Conservation (phyloP, 2,888 invertebrate species). For the Crematogaster levior region DNA sequence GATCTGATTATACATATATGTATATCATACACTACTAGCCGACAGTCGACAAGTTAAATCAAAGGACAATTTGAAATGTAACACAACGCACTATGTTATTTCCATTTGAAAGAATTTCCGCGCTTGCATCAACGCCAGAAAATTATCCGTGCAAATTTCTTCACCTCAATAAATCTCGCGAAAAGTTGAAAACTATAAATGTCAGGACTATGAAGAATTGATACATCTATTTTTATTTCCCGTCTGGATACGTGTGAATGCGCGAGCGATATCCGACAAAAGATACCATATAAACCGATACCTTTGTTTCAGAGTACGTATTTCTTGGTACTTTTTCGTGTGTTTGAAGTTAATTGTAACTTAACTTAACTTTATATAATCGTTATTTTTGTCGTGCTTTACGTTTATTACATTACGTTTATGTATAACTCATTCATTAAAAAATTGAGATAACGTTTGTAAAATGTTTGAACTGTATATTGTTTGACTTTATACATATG, state of each 20-base stretch:
- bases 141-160: constrained; percentile 51
- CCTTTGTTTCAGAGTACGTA: constrained; percentile 24
- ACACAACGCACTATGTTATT: constrained; percentile 32
- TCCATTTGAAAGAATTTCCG: constrained; percentile 56
- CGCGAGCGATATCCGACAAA: constrained; percentile 42
- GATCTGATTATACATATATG: not conserved
- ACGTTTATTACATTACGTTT: not conserved
- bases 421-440: not conserved
- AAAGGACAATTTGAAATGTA: constrained; percentile 39
- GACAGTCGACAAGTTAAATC: constrained; percentile 6
- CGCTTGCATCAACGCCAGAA: constrained; percentile 27
- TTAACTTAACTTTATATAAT: not conserved
- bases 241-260: constrained; percentile 41
- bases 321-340: constrained; percentile 15
- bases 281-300: constrained; percentile 42
- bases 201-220: constrained; percentile 56
- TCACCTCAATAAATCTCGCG: constrained; percentile 46
- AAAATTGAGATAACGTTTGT: not conserved
- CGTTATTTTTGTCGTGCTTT: not conserved
- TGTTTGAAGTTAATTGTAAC: constrained; percentile 25
- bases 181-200: constrained; percentile 55
- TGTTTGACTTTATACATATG: too few relatives aligned
- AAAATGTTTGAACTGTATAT: not conserved
- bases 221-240: constrained; percentile 50
- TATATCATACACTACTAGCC: not conserved